Evolutionary conservation across 1,140 invertebrate genomes (phyloP), one percentile per base, ranked within the genome.

Genomic region (Drosophila micromelanica): DNA sequence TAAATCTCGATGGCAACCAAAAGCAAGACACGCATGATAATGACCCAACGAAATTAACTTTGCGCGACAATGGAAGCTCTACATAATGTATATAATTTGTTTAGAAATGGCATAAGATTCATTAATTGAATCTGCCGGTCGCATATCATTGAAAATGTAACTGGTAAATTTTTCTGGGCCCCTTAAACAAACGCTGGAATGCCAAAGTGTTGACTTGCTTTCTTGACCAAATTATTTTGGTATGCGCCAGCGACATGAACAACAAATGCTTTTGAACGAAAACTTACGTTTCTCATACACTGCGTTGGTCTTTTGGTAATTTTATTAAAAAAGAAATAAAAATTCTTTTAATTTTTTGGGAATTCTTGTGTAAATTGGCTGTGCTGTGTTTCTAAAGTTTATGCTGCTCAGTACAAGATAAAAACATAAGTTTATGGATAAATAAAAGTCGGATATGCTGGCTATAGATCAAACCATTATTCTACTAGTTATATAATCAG

Each of bases 21-120:
- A 76, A 73, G 43, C 79, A 55, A 79, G 72, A 56, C 68, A 48
- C 64, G 78, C 76, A 87, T 89, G 45, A 71, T 68, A 87, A 82
- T 76, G 64, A 73, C 38, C 27, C 3, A 15, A 49, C 27, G 20
- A 40, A 46, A 8, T 12, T 7, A 37, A 15, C 38, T 4, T 20
- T 20, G 35, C 17, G 17, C 12, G 4, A n/a, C 52, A n/a, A 49
- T 42, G 12, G 37, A 55, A 45, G 27, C 15, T 37, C 27, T 27
- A 27, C 27, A 27, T 27, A 6, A 27, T 5, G 5, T 27, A 6
- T 27, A 74, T 40, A 63, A 71, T 77, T 85, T 69, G 78, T 61
- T 78, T 79, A 78, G 64, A 82, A 82, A 76, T 69, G 74, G 45
- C 51, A 78, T 45, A 60, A 72, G 57, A 45, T 51, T 52, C 74